Base-by-base conservation (phyloP, 2,888 invertebrate genomes). In the Drosophila sordidapex region DNA sequence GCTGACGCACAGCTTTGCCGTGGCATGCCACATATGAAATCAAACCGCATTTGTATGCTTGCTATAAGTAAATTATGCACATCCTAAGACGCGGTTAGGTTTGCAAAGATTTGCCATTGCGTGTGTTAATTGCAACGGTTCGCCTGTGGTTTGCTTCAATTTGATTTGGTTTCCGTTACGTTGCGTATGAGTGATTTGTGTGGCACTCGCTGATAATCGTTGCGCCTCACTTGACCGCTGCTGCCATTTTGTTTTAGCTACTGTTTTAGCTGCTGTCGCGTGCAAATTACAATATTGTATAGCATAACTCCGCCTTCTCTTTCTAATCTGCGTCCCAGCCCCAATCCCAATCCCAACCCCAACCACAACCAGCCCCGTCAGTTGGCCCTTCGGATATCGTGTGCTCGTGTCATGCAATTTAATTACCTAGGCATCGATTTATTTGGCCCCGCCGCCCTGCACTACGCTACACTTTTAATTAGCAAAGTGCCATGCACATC, bases 361-460 rank as follows among this genome's bases (percentile, higher is more conserved):
- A 11, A 7, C n/a, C 8, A 43, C 29, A 33, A 11, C 46, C 21
- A 21, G 18, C 31, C 49, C 29, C 5, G 11, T 10, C n/a, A 56
- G 25, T 57, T 31, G 31, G 25, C 35, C 21, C 21, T 53, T 63
- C 46, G 68, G 62, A 60, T 79, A 61, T 74, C 75, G 78, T 79
- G 79, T 79, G 74, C 75, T 69, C 71, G 75, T 81, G 79, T 83
- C 86, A 84, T 77, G 81, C 89, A 89, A 82, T 89, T 88, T 90
- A 89, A 89, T 89, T 89, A 90, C 85, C 86, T 81, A 71, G 79
- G 65, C 85, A 89, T 89, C 87, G 89, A 89, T 90, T 89, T 87
- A 84, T 84, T 89, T 79, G 74, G 73, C 70, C 76, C 70, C 79
- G 62, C 75, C 82, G 74, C 78, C 75, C 81, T 74, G 73, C 74